These are phyloP conservation scores for Pocillopora damicornis DNA, from an alignment of 64 coral and sea anemone genomes.

Conservation along the genomic window DNA sequence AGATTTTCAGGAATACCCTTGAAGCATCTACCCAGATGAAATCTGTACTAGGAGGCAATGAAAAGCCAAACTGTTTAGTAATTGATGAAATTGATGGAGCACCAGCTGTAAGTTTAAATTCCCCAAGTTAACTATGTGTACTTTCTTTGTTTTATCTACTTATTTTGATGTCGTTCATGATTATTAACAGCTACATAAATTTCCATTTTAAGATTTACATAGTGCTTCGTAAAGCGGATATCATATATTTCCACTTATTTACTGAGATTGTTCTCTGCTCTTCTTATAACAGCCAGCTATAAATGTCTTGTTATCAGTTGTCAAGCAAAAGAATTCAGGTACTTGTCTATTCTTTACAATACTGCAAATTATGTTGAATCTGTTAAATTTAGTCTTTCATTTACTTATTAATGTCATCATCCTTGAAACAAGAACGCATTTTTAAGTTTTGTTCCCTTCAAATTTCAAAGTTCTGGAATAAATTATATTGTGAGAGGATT, in stretches of 20 bases:
- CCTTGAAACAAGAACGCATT: too few relatives aligned
- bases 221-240: neutral
- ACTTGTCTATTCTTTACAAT: neutral
- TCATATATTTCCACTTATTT: neutral
- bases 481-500: too few relatives aligned
- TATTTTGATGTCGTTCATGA: too few relatives aligned
- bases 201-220: too few relatives aligned
- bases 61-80: slow-evolving; percentile 94
- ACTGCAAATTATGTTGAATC: too few relatives aligned
- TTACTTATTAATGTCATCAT: too few relatives aligned
- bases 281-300: slow-evolving; percentile 75
- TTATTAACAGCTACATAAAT: too few relatives aligned
- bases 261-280: neutral
- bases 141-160: too few relatives aligned
- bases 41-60: slow-evolving; percentile 79
- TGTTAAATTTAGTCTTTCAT: too few relatives aligned
- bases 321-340: slow-evolving; percentile 96
- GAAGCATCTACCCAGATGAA: slow-evolving; percentile 97
- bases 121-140: too few relatives aligned
- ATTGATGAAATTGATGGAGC: slow-evolving; percentile 99
- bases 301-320: slow-evolving; percentile 81
- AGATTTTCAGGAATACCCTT: slow-evolving; percentile 90
- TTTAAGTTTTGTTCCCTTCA: too few relatives aligned
- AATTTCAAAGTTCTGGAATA: too few relatives aligned
- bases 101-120: slow-evolving; percentile 67